Evolutionary conservation across 1,140 invertebrate species (phyloP).

Genomic region (Heliconius himera): DNA sequence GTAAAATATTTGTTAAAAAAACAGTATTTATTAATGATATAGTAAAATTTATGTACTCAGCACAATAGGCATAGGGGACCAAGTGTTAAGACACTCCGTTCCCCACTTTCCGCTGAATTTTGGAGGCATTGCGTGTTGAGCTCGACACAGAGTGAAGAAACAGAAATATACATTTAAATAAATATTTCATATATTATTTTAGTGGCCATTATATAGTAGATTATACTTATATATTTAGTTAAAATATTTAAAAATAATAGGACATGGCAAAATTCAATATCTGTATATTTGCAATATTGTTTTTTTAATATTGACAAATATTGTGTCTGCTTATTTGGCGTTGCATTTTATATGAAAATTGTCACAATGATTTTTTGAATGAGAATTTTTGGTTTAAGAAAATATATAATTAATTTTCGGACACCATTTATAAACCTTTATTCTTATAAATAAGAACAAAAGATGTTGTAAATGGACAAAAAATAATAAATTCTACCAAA

Average conservation of each 20-base stretch:
- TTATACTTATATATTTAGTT: background rate
- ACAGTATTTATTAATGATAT: no score
- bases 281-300: background rate
- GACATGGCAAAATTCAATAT: background rate
- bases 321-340: background rate
- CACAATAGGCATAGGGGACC: no score
- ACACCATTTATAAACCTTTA: conserved; percentile 1
- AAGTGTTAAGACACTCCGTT: no score
- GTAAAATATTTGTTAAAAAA: no score
- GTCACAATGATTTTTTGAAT: background rate
- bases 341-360: background rate
- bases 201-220: background rate
- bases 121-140: no score
- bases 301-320: conserved; percentile 4
- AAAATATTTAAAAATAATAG: background rate
- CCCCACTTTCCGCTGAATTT: no score
- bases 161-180: no score
- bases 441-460: conserved; percentile 12
- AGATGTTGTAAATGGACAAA: conserved; percentile 2
- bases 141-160: no score
- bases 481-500: background rate
- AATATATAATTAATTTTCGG: background rate
- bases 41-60: no score
- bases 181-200: background rate
- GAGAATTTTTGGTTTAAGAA: background rate